Base-by-base conservation (phyloP, 1,140 invertebrate genomes). In the Heliothis subflexa region DNA sequence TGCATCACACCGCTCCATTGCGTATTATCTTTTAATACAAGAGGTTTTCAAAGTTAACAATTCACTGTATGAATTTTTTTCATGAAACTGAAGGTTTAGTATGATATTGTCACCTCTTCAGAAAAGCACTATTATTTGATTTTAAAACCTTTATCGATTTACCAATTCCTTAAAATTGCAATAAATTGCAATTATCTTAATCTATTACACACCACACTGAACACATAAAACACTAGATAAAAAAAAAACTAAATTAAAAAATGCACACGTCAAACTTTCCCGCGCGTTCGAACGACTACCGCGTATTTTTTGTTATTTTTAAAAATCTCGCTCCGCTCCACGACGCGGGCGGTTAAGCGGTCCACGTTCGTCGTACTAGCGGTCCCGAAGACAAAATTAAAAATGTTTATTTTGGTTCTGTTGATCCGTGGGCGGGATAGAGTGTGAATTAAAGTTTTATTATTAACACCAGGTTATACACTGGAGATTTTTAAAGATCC, bases 341-440 rank as follows among this genome's bases (percentile, higher is more conserved):
- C 73, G 9, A 14, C 4, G 47, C 59, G 81, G 81, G 81, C 80
- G 79, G 79, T 77, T 73, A 66, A 52, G 40, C 80, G 82, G 81
- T 59, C 57, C 61, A 71, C 66, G 78, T 68, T 78, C 83, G 74
- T 73, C 70, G 75, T 25, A 85, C 87, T 87, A 83, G 79, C 66
- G 83, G 72, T 86, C 82, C 74, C 59, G 75, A 75, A 71, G 82
- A 85, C 81, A 70, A 82, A 87, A 81, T 87, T 86, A 84, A 84
- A 88, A 78, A 76, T 78, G 87, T 86, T 88, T 88, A 89, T 89
- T 88, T 88, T 88, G 62, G 86, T 85, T 77, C 75, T 52, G 33
- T 80, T 68, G 83, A 81, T 79, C 52, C 83, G 88, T 89, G 82
- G 88, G 88, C 83, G 86, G 78, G 57, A 83, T 80, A 79, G 80